A percentile compares a stretch with the other conserved stretches of the same genome.
Conservation (phyloP, 1,140 invertebrate genomes). For the Drosophila azteca region DNA sequence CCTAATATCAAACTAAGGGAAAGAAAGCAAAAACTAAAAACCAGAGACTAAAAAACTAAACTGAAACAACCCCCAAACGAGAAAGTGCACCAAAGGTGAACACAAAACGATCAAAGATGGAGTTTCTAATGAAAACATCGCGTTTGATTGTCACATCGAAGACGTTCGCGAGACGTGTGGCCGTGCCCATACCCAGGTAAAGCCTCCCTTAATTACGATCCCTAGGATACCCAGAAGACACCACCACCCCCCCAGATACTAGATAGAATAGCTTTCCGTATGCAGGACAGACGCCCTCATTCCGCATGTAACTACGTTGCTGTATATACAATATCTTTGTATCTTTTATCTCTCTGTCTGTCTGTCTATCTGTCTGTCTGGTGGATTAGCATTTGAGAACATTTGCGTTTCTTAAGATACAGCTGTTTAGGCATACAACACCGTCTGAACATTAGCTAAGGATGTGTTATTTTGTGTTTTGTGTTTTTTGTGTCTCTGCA, state of each 20-base stretch:
- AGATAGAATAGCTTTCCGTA: constrained; percentile 48
- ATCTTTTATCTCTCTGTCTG: constrained; percentile 10
- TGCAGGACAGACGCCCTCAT: constrained; percentile 45
- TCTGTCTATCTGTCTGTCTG: constrained; percentile 41
- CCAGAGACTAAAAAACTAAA: constrained; percentile 13
- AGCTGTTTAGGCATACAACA: constrained; percentile 60
- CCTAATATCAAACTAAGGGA: constrained; percentile 41
- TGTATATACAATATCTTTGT: constrained; percentile 36
- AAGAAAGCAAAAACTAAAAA: constrained; percentile 30
- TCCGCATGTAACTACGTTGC: constrained; percentile 77
- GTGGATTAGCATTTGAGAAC: constrained; percentile 62
- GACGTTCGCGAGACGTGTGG: constrained; percentile 77
- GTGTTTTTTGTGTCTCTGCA: constrained; percentile 1
- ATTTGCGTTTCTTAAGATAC: constrained; percentile 30
- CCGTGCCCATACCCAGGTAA: constrained; percentile 83
- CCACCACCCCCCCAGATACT: background rate
- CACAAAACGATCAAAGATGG: constrained; percentile 60
- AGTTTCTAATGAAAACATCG: constrained; percentile 82
- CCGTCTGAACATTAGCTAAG: constrained; percentile 43
- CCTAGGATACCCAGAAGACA: constrained; percentile 2
- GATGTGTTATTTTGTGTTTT: constrained; percentile 15
- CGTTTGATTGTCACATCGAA: constrained; percentile 78
- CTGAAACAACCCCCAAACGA: constrained; percentile 13
- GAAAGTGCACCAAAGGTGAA: constrained; percentile 12
- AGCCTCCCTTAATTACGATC: background rate